Percentiles rank a stretch among this genome's conserved stretches.
Evolutionary conservation across 2,888 invertebrate genomes (phyloP).

Genomic region (Drosophila rellima): DNA sequence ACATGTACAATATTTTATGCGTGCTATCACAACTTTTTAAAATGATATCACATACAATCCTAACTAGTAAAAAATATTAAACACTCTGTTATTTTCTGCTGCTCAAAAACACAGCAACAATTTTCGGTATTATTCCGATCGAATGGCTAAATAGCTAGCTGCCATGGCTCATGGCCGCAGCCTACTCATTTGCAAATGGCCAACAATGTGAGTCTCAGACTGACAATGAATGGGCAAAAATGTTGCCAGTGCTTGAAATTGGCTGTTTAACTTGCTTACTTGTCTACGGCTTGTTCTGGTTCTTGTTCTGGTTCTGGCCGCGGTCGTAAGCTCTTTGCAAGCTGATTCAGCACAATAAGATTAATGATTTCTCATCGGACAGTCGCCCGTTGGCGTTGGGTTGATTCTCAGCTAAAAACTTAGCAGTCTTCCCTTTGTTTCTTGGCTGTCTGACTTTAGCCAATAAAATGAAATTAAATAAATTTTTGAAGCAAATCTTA

Average conservation of each 20-base stretch:
- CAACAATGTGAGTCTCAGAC: conserved; percentile 36
- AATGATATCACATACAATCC: too few relatives aligned
- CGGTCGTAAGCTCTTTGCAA: conserved; percentile 40
- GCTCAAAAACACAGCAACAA: conserved; percentile 10
- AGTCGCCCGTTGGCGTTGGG: conserved; percentile 33
- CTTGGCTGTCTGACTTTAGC: conserved; percentile 57
- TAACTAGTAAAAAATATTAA: neutral
- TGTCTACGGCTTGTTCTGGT: conserved; percentile 4
- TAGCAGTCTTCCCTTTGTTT: conserved; percentile 29
- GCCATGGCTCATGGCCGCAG: conserved; percentile 11
- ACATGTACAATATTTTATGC: too few relatives aligned
- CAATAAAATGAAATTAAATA: conserved; percentile 79
- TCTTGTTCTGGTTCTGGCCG: neutral
- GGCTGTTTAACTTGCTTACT: conserved; percentile 27
- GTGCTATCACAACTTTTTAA: too few relatives aligned
- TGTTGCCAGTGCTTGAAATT: conserved; percentile 38
- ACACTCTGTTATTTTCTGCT: neutral
- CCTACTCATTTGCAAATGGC: conserved; percentile 76
- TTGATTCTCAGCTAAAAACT: conserved; percentile 23
- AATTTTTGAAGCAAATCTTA: conserved; percentile 75
- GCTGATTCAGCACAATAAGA: conserved; percentile 80
- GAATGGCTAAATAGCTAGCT: conserved; percentile 35
- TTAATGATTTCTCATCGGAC: conserved; percentile 73
- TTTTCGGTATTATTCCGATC: conserved; percentile 33
- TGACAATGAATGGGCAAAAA: conserved; percentile 54